phyloP scores from a whole-genome alignment of 1,140 invertebrate genomes.

The Brachionus calyciflorus region DNA sequence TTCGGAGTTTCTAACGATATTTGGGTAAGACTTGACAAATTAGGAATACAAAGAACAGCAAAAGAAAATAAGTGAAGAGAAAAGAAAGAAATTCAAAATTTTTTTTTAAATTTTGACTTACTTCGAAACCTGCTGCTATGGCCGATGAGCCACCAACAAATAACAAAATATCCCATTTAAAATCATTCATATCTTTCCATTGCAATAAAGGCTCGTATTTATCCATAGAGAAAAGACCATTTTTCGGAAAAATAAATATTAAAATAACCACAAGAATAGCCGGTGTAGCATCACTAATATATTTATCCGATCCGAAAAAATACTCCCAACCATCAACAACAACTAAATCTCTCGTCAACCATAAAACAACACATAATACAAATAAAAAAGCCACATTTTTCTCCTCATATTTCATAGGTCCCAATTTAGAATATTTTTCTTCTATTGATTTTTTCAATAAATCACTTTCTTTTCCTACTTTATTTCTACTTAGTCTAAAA shows the following conservation, averaged over 20 bases:
- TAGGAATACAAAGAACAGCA: no score
- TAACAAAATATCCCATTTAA: conserved; percentile 62
- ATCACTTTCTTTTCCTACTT: not conserved
- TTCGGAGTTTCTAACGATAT: no score
- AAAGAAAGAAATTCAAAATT: no score
- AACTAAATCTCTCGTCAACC: conserved; percentile 72
- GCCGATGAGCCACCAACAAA: conserved; percentile 77
- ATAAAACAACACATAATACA: conserved; percentile 72
- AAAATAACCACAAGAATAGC: conserved; percentile 75
- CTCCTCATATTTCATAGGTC: conserved; percentile 76
- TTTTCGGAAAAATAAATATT: conserved; percentile 75
- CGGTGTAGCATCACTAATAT: conserved; percentile 71
- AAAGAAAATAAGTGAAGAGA: no score
- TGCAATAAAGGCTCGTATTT: conserved; percentile 36
- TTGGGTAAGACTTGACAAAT: no score
- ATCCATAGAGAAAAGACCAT: conserved; percentile 57
- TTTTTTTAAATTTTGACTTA: no score
- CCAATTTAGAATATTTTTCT: conserved; percentile 68
- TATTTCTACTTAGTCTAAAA: no score
- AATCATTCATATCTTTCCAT: conserved; percentile 7
- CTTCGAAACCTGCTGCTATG: conserved; percentile 65
- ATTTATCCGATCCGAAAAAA: conserved; percentile 74
- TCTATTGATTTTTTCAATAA: not conserved
- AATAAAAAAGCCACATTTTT: conserved; percentile 71
- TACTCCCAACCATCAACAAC: conserved; percentile 7